phyloP scores from a whole-genome alignment of 2,888 invertebrate species.

The Drosophila barbarae region DNA sequence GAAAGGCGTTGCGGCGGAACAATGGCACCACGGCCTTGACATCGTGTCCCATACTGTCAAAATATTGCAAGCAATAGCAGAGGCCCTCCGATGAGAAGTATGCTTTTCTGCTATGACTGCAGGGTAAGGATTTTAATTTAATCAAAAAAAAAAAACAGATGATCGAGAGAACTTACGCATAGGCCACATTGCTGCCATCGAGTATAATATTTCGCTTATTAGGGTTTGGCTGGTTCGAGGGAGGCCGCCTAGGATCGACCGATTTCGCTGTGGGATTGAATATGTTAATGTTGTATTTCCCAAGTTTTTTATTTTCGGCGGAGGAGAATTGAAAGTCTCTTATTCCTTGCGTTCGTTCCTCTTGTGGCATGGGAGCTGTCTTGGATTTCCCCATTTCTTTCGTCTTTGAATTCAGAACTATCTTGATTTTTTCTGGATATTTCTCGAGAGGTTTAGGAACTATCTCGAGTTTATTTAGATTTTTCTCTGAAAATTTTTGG shows the following conservation, averaged over 20 bases:
- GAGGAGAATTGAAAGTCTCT: constrained; percentile 60
- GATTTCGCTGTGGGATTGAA: constrained; percentile 80
- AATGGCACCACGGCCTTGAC: constrained; percentile 89
- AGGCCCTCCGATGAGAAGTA: constrained; percentile 88
- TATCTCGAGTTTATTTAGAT: too few relatives aligned
- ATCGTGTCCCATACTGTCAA: constrained; percentile 85
- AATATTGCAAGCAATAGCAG: constrained; percentile 88
- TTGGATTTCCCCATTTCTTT: background rate
- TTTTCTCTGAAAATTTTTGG: too few relatives aligned
- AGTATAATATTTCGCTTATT: constrained; percentile 86
- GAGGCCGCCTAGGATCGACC: constrained; percentile 32
- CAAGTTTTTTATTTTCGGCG: constrained; percentile 64
- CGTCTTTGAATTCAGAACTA: too few relatives aligned
- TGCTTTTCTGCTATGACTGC: constrained; percentile 83
- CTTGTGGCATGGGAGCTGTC: background rate
- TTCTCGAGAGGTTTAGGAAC: too few relatives aligned
- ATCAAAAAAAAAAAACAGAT: background rate
- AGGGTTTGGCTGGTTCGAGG: constrained; percentile 50
- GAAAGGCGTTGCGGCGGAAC: constrained; percentile 82
- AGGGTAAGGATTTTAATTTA: constrained; percentile 52
- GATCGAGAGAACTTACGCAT: constrained; percentile 83
- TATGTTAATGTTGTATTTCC: constrained; percentile 80
- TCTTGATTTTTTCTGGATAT: too few relatives aligned
- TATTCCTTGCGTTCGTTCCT: constrained; percentile 7
- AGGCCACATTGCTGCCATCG: constrained; percentile 93